Evolutionary conservation across 92 coral and sea anemone species (phyloP), one percentile per base, ranked within the genome.

Genomic region (Actinernus sp.): DNA sequence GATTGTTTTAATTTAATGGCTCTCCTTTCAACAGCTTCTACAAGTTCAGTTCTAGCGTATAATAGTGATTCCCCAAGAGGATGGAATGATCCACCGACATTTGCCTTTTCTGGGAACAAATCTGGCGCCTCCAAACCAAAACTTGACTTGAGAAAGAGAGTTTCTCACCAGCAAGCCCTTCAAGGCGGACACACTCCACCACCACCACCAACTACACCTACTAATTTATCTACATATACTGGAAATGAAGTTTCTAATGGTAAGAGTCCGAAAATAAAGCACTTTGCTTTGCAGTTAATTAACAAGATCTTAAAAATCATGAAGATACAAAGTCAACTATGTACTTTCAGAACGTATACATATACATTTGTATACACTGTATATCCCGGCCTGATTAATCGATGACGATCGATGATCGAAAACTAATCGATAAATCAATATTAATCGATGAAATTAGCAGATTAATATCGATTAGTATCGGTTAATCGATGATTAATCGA

Each of bases 11-110:
- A n/a, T n/a, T n/a, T n/a, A n/a, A n/a, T n/a, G n/a, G n/a, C n/a
- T 34, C 30, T 44, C 29, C 4, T 11, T 7, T 1, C 13, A n/a
- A n/a, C 61, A 90, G 96, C 79, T 58, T 75, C 96, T 24, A 17
- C 96, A 19, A 73, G 93, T 51, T 89, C 82, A 9, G 84, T 94
- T 38, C 80, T 93, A 23, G 85, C 98, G 29, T 94, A 94, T 65
- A 94, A 94, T 72, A 90, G 97, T 44, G 98, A 94, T 75, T 91
- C 96, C 14, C 87, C 96, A 28, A 87, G 98, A 25, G 98, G 98
- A 32, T 94, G 98, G 98, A 94, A 94, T 45, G 98, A 94, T 41
- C 98, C 98, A 31, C 98, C 98, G 56, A 94, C 98, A 2, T 80
- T 94, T 43, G 88, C 97, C 8, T 94, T 86, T 51, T 68, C 91